Evolutionary conservation across 2,113 vertebrate species (phyloP).

Genomic region (Anhinga anhinga): DNA sequence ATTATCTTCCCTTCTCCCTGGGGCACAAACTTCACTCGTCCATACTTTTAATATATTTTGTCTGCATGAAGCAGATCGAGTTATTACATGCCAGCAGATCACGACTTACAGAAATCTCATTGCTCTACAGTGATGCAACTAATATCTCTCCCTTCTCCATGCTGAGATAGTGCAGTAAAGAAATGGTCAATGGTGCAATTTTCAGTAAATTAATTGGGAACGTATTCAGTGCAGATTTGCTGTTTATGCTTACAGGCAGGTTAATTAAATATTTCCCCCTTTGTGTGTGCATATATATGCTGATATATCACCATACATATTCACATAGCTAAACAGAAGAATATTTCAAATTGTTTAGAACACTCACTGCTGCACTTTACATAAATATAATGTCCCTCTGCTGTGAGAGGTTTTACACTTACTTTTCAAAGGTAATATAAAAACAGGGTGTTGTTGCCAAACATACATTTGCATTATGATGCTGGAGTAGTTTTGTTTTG

Average conservation of each 20-base stretch:
- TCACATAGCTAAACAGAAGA: neutral
- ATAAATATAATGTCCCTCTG: neutral
- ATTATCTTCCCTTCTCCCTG: conserved; percentile 86
- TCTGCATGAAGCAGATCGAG: conserved; percentile 83
- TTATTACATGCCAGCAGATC: conserved; percentile 82
- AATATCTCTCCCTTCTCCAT: conserved; percentile 60
- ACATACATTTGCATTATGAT: neutral
- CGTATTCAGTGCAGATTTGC: conserved; percentile 15
- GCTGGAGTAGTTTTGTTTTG: neutral
- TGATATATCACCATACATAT: neutral
- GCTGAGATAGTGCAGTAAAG: conserved; percentile 26
- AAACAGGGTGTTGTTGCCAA: neutral
- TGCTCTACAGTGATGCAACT: conserved; percentile 67
- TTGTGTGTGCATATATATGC: neutral
- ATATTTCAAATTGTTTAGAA: neutral
- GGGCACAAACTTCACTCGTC: conserved; percentile 84
- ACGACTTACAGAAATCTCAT: conserved; percentile 80
- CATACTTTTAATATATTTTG: conserved; percentile 90
- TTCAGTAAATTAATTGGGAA: conserved; percentile 63
- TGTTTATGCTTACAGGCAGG: conserved; percentile 44
- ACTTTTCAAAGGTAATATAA: neutral
- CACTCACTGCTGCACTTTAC: neutral
- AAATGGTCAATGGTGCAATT: conserved; percentile 49
- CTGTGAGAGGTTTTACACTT: neutral
- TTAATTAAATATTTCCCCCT: conserved; percentile 67